Percentiles rank a stretch among this genome's conserved stretches.
Evolutionary conservation across 2,113 vertebrate genomes (phyloP).

Genomic region (Sitta europaea): DNA sequence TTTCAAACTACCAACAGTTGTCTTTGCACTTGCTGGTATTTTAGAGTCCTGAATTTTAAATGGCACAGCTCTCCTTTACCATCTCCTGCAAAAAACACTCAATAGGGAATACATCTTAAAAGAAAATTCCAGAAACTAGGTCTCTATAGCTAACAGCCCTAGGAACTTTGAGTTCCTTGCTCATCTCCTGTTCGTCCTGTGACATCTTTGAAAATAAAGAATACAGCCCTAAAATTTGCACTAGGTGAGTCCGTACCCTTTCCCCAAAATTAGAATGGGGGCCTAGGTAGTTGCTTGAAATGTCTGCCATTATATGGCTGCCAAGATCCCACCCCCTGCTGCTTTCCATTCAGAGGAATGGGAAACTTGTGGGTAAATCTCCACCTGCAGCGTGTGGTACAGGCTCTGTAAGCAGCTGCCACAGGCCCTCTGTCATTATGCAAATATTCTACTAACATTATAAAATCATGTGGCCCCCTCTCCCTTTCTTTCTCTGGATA

Average conservation of each 20-base stretch:
- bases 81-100: background rate
- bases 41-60: slow-evolving; percentile 33
- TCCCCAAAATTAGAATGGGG: slow-evolving; percentile 20
- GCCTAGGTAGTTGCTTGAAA: slow-evolving; percentile 24
- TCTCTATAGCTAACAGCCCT: background rate
- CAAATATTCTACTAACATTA: slow-evolving; percentile 55
- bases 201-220: background rate
- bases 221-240: background rate
- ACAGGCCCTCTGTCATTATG: slow-evolving; percentile 51
- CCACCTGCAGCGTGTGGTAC: background rate
- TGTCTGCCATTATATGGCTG: slow-evolving; percentile 29
- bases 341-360: slow-evolving; percentile 47
- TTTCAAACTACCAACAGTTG: slow-evolving; percentile 47
- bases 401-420: slow-evolving; percentile 37
- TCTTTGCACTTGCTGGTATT: slow-evolving; percentile 18
- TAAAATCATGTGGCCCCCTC: slow-evolving; percentile 44
- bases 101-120: background rate
- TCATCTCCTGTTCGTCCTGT: background rate
- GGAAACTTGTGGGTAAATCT: slow-evolving; percentile 64
- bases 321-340: background rate
- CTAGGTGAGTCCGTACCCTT: background rate
- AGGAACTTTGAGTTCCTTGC: background rate
- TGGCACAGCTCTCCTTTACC: background rate
- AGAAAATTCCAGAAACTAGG: background rate
- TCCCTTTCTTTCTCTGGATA: slow-evolving; percentile 48